Conservation (phyloP, 2,797 vertebrate species). For the Eospalax fontanierii region DNA sequence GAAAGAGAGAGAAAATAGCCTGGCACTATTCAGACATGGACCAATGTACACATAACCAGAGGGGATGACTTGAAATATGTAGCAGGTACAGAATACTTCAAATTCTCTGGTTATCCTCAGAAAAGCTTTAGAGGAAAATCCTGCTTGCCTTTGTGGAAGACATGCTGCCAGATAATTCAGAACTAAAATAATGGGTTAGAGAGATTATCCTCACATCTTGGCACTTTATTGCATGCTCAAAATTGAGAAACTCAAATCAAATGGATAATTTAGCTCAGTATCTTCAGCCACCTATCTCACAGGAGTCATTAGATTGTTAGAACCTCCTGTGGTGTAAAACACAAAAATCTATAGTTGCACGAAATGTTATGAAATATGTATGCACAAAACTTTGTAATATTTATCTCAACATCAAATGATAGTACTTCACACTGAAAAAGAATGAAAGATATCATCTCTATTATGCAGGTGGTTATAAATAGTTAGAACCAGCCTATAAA, state of each 20-base stretch:
- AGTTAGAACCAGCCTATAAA: constrained; percentile 4
- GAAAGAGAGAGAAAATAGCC: background rate
- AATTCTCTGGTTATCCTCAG: background rate
- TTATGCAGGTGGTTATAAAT: background rate
- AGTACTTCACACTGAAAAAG: background rate
- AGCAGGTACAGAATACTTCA: background rate
- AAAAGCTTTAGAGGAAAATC: background rate
- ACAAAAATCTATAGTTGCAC: background rate
- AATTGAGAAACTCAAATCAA: background rate
- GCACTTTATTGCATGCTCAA: background rate
- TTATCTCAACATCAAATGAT: constrained; percentile 2
- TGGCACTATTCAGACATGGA: background rate
- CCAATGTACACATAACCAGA: background rate
- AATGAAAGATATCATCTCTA: background rate
- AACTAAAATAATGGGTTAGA: background rate
- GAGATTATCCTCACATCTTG: background rate
- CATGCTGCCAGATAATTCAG: background rate
- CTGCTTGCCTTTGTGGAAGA: background rate
- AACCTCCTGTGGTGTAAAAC: background rate
- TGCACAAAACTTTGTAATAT: constrained; percentile 33
- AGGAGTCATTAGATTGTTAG: background rate
- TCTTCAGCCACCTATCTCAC: background rate
- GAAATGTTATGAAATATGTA: constrained; percentile 9
- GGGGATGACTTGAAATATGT: background rate
- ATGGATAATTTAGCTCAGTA: background rate